phyloP scores from a whole-genome alignment of 2,113 vertebrate species.

The Callipepla squamata region DNA sequence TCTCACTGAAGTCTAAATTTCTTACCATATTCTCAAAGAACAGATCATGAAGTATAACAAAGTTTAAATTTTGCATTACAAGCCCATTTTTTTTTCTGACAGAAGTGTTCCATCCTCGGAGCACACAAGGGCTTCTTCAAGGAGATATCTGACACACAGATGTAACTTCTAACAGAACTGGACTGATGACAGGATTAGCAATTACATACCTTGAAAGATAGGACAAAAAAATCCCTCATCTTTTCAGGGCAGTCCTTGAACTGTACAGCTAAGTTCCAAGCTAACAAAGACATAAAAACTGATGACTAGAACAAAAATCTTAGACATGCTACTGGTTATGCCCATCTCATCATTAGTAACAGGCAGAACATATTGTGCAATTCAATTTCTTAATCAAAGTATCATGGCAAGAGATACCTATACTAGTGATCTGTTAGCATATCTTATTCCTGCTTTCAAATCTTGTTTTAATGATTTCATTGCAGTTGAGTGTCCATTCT shows the following conservation, averaged over 20 bases:
- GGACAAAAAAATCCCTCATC: constrained; percentile 90
- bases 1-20: background rate
- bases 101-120: background rate
- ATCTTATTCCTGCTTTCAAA: background rate
- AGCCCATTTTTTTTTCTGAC: background rate
- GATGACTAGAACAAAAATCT: constrained; percentile 20
- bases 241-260: constrained; percentile 75
- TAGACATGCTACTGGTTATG: background rate
- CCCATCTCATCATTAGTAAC: background rate
- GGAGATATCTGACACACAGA: background rate
- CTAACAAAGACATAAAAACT: constrained; percentile 73
- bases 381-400: background rate
- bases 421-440: background rate
- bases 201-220: constrained; percentile 87
- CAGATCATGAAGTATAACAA: background rate
- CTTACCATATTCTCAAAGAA: background rate
- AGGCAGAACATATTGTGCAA: background rate
- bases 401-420: background rate
- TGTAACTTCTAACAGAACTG: background rate
- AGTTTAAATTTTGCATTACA: background rate
- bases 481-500: background rate
- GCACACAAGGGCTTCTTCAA: background rate
- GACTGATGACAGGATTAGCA: background rate
- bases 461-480: background rate
- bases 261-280: constrained; percentile 91